Evolutionary conservation across 2,113 vertebrate genomes (phyloP).

Genomic region (Apus apus): DNA sequence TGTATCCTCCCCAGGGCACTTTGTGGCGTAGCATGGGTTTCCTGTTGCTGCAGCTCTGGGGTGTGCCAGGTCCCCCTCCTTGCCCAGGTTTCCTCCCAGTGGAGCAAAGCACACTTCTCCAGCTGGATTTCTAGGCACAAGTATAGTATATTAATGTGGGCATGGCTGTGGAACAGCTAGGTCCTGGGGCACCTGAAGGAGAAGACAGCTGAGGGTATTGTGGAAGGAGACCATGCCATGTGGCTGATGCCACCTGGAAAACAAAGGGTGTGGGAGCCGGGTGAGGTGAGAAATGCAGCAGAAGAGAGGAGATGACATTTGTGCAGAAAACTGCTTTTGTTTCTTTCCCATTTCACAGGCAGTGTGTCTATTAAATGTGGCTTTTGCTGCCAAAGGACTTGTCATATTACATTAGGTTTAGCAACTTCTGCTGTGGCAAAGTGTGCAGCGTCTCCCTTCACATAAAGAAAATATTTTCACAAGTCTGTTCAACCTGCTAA

Average conservation of each 20-base stretch:
- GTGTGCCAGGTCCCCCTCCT: background rate
- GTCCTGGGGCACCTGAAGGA: fast-evolving
- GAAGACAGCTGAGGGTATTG: background rate
- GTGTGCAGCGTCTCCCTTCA: conserved; percentile 73
- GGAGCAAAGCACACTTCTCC: background rate
- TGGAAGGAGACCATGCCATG: fast-evolving
- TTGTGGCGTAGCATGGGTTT: background rate
- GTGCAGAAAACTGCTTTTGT: conserved; percentile 28
- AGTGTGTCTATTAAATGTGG: conserved; percentile 70
- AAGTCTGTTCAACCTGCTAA: conserved; percentile 76
- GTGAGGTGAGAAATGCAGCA: background rate
- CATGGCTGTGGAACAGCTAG: background rate
- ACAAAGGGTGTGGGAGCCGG: background rate
- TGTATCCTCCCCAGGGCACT: background rate
- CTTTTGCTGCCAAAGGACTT: conserved; percentile 77
- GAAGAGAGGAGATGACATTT: conserved; percentile 9
- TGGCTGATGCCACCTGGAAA: background rate
- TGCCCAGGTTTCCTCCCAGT: background rate
- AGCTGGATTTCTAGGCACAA: background rate
- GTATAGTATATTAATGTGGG: background rate
- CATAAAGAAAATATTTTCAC: conserved; percentile 80
- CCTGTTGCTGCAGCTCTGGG: background rate
- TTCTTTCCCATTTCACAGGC: conserved; percentile 64
- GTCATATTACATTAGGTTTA: conserved; percentile 78
- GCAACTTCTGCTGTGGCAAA: conserved; percentile 75